phyloP scores from a whole-genome alignment of 2,797 vertebrate species.

The Sylvilagus floridanus region DNA sequence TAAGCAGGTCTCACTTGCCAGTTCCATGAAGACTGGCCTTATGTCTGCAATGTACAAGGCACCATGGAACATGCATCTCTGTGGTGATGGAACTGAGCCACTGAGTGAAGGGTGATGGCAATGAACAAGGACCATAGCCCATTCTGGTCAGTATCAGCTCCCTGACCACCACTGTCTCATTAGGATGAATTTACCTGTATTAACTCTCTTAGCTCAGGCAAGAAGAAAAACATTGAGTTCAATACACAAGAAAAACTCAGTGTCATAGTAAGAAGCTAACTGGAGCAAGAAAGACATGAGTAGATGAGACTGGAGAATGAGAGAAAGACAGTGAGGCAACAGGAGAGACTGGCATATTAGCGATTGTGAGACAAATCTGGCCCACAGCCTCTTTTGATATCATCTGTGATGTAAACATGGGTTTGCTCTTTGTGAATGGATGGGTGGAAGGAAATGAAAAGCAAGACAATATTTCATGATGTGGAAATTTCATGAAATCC shows the following conservation, averaged over 20 bases:
- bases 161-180: neutral
- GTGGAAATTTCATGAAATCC: slow-evolving; percentile 33
- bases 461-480: neutral
- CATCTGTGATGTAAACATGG: neutral
- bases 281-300: neutral
- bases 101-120: neutral
- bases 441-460: neutral
- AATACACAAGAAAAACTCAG: slow-evolving; percentile 6
- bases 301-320: neutral
- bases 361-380: neutral
- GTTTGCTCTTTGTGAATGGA: slow-evolving; percentile 1
- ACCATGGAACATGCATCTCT: neutral
- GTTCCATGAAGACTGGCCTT: slow-evolving; percentile 43
- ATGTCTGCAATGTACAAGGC: neutral
- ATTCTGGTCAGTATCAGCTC: neutral
- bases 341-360: neutral
- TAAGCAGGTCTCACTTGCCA: neutral
- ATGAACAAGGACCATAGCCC: neutral
- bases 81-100: neutral
- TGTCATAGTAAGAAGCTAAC: slow-evolving; percentile 7
- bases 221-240: slow-evolving; percentile 17
- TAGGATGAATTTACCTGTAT: neutral
- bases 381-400: neutral
- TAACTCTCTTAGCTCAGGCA: slow-evolving; percentile 20
- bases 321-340: neutral